A percentile compares a stretch with the other conserved stretches of the same genome.
Conservation (phyloP, 2,888 invertebrate genomes). For the Drosophila cracens region DNA sequence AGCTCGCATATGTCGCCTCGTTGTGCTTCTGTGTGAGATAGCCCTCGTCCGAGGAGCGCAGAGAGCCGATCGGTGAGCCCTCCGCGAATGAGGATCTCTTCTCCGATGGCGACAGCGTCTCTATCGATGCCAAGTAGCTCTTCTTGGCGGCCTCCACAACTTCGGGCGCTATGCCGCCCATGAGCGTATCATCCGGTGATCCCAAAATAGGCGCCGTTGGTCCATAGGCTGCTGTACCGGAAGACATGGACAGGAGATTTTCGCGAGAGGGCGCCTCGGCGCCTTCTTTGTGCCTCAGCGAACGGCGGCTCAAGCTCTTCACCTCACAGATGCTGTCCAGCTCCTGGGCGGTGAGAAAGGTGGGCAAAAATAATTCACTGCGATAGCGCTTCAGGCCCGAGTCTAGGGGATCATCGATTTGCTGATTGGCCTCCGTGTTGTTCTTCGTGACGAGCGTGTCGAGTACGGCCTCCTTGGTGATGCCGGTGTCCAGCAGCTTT, state of each 20-base stretch:
- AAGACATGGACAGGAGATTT: slow-evolving; percentile 83
- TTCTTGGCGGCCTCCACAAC: slow-evolving; percentile 67
- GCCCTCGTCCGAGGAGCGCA: slow-evolving; percentile 78
- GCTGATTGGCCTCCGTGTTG: slow-evolving; percentile 85
- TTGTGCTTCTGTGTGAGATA: slow-evolving; percentile 79
- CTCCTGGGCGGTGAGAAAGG: slow-evolving; percentile 82
- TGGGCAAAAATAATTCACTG: slow-evolving; percentile 84
- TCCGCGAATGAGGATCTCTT: slow-evolving; percentile 73
- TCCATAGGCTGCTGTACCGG: slow-evolving; percentile 68
- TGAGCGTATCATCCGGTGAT: slow-evolving; percentile 79
- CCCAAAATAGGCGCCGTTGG: slow-evolving; percentile 64
- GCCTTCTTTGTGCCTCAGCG: slow-evolving; percentile 81
- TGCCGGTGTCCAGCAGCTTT: slow-evolving; percentile 89
- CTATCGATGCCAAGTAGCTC: slow-evolving; percentile 82
- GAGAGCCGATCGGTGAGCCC: slow-evolving; percentile 57
- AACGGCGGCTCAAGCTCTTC: slow-evolving; percentile 83
- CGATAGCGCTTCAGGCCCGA: slow-evolving; percentile 81
- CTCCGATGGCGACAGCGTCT: slow-evolving; percentile 84
- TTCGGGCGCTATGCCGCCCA: slow-evolving; percentile 70
- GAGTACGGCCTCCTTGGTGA: slow-evolving; percentile 84
- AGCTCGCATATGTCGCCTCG: slow-evolving; percentile 71
- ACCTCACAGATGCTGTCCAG: slow-evolving; percentile 82
- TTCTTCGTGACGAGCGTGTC: slow-evolving; percentile 84
- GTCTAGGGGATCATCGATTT: slow-evolving; percentile 83
- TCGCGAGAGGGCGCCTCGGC: slow-evolving; percentile 82